A percentile compares a stretch with the other conserved stretches of the same genome.
Evolutionary conservation across 2,888 invertebrate species (phyloP).

Genomic region (Lochmaea crataegi): DNA sequence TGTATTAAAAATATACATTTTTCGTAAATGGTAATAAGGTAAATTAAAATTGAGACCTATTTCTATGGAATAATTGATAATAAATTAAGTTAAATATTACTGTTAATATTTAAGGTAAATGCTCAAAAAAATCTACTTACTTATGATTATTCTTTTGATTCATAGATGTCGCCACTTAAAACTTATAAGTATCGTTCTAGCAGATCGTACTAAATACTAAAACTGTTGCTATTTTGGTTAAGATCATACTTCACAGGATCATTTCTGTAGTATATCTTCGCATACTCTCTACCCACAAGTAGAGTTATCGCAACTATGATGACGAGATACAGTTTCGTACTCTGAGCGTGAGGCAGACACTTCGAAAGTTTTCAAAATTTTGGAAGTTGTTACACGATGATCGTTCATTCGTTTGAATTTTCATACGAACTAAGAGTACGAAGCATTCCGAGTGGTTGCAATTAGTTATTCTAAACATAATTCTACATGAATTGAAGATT

Average conservation of each 20-base stretch:
- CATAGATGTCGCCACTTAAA: not conserved
- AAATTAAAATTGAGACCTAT: no score
- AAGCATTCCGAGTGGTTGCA: constrained; percentile 60
- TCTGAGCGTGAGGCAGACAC: constrained; percentile 67
- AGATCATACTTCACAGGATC: constrained; percentile 61
- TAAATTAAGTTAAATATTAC: no score
- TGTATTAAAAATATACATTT: no score
- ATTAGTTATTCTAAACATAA: not conserved
- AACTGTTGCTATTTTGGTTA: constrained; percentile 23
- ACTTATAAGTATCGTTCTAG: not conserved
- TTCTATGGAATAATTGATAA: no score
- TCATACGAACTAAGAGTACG: constrained; percentile 46
- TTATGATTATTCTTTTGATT: no score
- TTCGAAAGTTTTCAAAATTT: constrained; percentile 42
- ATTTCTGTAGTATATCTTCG: no score
- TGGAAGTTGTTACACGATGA: constrained; percentile 56
- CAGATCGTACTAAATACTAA: not conserved
- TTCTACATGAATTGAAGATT: no score
- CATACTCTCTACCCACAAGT: constrained; percentile 66
- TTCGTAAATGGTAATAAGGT: no score
- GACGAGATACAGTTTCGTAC: constrained; percentile 69
- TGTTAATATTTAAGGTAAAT: no score
- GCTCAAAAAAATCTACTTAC: no score
- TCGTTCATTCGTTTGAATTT: constrained; percentile 57
- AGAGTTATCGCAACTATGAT: constrained; percentile 69